A percentile compares a stretch with the other conserved stretches of the same genome.
phyloP scores from a whole-genome alignment of 2,113 vertebrate species.

The Clinocottus analis region DNA sequence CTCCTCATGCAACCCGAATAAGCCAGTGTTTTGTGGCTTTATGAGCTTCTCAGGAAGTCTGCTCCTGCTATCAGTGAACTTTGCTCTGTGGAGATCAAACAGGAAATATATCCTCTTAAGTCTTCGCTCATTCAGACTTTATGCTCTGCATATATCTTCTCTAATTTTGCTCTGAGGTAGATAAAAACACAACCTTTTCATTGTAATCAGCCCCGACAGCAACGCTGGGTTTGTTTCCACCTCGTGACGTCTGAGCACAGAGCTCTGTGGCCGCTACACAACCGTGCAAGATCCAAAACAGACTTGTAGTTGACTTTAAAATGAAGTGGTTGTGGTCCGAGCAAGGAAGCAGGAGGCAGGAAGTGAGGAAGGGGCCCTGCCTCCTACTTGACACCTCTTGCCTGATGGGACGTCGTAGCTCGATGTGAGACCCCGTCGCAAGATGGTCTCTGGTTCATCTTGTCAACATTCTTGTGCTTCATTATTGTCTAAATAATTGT shows the following conservation, averaged over 20 bases:
- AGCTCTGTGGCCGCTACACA: too few species aligned
- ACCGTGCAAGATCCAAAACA: too few species aligned
- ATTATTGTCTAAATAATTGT: neutral
- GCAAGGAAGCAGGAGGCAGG: too few species aligned
- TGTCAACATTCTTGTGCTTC: neutral
- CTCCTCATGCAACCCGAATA: conserved; percentile 24
- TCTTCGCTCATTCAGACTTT: neutral
- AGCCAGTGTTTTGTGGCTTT: too few species aligned
- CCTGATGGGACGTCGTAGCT: neutral
- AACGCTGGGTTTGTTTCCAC: too few species aligned
- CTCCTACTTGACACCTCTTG: too few species aligned
- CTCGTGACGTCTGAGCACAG: too few species aligned
- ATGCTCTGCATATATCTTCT: neutral
- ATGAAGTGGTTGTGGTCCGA: too few species aligned
- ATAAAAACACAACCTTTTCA: too few species aligned
- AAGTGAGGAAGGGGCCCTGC: too few species aligned
- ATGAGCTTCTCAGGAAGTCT: conserved; percentile 7
- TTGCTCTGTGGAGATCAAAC: neutral
- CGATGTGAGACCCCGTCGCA: neutral
- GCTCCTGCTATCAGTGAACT: neutral
- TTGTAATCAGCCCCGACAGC: too few species aligned
- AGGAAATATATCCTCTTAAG: neutral
- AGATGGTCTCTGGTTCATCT: neutral
- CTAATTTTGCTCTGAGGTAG: neutral
- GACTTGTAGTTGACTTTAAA: too few species aligned